Evolutionary conservation across 2,113 vertebrate species (phyloP).

Genomic region (Archocentrus centrarchus): DNA sequence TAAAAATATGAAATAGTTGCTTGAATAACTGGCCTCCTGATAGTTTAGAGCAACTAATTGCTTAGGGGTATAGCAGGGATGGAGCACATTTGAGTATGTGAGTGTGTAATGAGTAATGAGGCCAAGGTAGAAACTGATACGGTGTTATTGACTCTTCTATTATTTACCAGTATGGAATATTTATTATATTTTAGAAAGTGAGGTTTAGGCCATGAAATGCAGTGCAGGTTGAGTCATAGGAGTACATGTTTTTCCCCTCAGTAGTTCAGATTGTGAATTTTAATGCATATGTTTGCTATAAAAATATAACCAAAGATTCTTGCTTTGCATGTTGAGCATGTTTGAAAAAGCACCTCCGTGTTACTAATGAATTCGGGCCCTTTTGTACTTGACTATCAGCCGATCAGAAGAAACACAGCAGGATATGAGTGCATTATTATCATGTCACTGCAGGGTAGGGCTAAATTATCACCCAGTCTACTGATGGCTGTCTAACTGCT

Average conservation of each 20-base stretch:
- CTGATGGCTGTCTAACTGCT: constrained; percentile 70
- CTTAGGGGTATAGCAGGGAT: constrained; percentile 58
- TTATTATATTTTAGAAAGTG: constrained; percentile 55
- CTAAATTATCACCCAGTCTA: constrained; percentile 69
- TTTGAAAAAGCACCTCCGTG: constrained; percentile 37
- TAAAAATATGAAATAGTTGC: constrained; percentile 73
- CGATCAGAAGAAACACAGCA: constrained; percentile 77
- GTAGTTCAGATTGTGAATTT: constrained; percentile 36
- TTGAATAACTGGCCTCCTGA: constrained; percentile 72
- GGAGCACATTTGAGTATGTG: constrained; percentile 63
- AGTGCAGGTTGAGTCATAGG: constrained; percentile 4
- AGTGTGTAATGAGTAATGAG: constrained; percentile 72
- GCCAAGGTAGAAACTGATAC: constrained; percentile 62
- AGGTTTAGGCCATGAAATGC: constrained; percentile 25
- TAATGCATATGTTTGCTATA: constrained; percentile 14
- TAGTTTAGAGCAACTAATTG: constrained; percentile 75
- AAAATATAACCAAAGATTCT: constrained; percentile 19
- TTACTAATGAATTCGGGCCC: constrained; percentile 73
- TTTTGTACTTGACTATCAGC: constrained; percentile 75
- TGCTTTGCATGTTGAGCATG: constrained; percentile 43
- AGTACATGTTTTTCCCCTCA: not conserved
- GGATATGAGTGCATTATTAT: constrained; percentile 76
- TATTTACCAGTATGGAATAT: constrained; percentile 67
- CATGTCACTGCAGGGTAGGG: constrained; percentile 71
- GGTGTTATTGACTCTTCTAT: constrained; percentile 73